Base-by-base conservation (phyloP, 2,888 invertebrate species). In the Apoderus coryli region DNA sequence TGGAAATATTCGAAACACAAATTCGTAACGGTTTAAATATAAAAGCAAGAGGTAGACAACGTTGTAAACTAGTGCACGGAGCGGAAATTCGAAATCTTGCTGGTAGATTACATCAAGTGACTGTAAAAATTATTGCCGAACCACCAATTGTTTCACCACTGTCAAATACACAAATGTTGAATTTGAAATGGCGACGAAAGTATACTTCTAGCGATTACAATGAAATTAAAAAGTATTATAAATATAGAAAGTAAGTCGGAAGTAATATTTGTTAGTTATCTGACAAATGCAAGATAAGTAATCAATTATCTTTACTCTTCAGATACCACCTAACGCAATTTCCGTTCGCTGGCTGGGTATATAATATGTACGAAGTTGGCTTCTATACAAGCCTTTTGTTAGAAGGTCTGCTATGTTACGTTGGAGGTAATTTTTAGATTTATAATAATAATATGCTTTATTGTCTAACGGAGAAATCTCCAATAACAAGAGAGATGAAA, bases 11-110 rank as follows among this genome's bases (percentile, higher is more conserved):
- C 12, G 75, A 76, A 52, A 67, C 71, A 4, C 69, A 69, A 39
- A 67, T 65, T 35, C 64, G 63, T 31, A 64, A 69, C 33, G 65
- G 63, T 32, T 50, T 64, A 14, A 66, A 65, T 22, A 59, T 77
- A n/a, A 65, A 70, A 56, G 81, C 82, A 0, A 73, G 73, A 47
- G 82, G 80, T 1, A 56, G 82, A 27, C 84, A 85, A 50, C 61
- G 85, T 35, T 84, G 85, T 52, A 61, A 65, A 44, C 57, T 79
- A 26, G 44, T 72, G 2, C 42, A 48, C 0, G 47, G 43, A 9
- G 59, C 61, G 14, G 50, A 55, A 16, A 52, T 51, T 10, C 44
- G 45, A 16, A 47, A 41, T 32, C 42, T 50, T 31, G 45, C 48
- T 36, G 54, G 40, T 36, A 63, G 59, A 25, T 61, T 66, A 32